Percentiles rank a stretch among this genome's conserved stretches.
These are phyloP conservation scores for Cheilosia scutellata DNA, from an alignment of 2,888 invertebrate genomes.

Conservation along the genomic window DNA sequence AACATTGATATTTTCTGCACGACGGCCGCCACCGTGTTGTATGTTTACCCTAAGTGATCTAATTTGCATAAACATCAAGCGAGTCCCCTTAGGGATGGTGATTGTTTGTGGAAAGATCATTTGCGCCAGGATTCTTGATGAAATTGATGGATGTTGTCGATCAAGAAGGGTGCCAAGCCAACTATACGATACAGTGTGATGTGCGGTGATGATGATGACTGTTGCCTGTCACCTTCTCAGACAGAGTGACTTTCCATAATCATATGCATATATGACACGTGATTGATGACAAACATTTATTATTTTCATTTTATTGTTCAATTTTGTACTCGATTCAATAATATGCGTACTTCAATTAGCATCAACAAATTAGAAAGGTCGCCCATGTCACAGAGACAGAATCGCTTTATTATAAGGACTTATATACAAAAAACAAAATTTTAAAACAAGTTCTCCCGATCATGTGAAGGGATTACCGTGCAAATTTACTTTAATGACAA, in stretches of 20 bases:
- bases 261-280: conserved; percentile 18
- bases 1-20: conserved; percentile 13
- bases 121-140: conserved; percentile 22
- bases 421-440: not conserved
- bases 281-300: conserved; percentile 27
- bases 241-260: not conserved
- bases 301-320: not conserved
- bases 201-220: conserved; percentile 38
- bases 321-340: not conserved
- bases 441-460: conserved; percentile 39
- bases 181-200: not conserved
- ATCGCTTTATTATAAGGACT: conserved; percentile 22
- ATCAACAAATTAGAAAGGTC: conserved; percentile 27
- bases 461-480: conserved; percentile 52
- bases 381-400: not conserved
- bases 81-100: not conserved
- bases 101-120: conserved; percentile 17
- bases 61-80: conserved; percentile 49
- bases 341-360: not conserved
- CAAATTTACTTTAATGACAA: conserved; percentile 58
- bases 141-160: conserved; percentile 51
- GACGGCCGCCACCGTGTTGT: not conserved
- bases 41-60: conserved; percentile 52
- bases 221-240: conserved; percentile 32
- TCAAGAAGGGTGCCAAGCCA: conserved; percentile 28